Evolutionary conservation across 1,140 invertebrate genomes (phyloP), one percentile per base, ranked within the genome.

Genomic region (Bursaphelenchus mucronatus): DNA sequence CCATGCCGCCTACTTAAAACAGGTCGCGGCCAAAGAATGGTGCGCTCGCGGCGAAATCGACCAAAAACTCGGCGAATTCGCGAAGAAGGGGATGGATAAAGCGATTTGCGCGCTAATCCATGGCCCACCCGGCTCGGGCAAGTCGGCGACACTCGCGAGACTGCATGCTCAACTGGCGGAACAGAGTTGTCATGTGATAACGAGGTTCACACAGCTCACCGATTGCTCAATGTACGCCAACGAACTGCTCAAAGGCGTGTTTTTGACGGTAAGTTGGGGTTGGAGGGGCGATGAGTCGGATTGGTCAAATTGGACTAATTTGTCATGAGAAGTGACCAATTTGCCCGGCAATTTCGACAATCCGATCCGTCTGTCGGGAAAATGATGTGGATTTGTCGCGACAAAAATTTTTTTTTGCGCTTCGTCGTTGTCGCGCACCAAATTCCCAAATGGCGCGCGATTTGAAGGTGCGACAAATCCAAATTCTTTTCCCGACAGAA

Each of bases 131-230:
- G 71, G 71, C 15, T 44, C 47, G 9, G 71, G 71, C 5, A 73
- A 76, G 63, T 76, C 68, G n/a, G 74, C 69, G 44, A n/a, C 51
- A n/a, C 21, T 73, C 13, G 75, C 73, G 49, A 70, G 67, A 19
- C 57, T 73, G 3, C 46, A 47, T 40, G 54, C 71, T 30, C 19
- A 73, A 53, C 54, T 73, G 0, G 17, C 66, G 43, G 43, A 72
- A 17, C 50, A 71, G 47, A 11, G 63, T n/a, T 69, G 68, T 17
- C 54, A 59, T 41, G 68, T 66, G 13, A 55, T 73, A 30, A 47
- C 54, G 15, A 53, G 71, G 21, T 73, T 71, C 50, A 43, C 54
- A 41, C 47, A 66, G 58, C 46, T 73, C 15, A 63, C 71, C 0
- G 71, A 76, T 53, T 49, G 67, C 17, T 63, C 71, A 30, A 44